Evolutionary conservation across 2,888 invertebrate species (phyloP).

Genomic region (Troides oblongomaculatus): DNA sequence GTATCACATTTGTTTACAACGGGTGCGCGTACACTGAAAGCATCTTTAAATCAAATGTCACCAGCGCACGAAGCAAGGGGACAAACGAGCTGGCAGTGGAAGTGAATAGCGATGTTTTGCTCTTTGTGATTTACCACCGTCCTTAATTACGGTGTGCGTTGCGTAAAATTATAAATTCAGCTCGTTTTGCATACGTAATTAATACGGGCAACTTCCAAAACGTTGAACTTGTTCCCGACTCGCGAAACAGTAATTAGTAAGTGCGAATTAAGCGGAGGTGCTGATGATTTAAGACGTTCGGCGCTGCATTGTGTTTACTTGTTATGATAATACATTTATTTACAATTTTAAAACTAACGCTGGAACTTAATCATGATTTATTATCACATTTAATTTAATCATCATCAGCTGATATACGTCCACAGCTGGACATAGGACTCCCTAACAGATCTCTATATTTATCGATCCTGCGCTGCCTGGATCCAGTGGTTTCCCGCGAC

Average conservation of each 20-base stretch:
- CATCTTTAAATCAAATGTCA: slow-evolving; percentile 15
- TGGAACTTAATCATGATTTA: too few relatives aligned
- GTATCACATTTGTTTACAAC: not conserved
- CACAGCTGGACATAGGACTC: too few relatives aligned
- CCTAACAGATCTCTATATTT: too few relatives aligned
- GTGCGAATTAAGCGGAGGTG: slow-evolving; percentile 21
- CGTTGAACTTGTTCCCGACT: slow-evolving; percentile 26
- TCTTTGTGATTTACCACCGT: slow-evolving; percentile 71
- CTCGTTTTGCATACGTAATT: slow-evolving; percentile 54
- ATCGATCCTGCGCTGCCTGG: too few relatives aligned
- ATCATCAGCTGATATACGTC: too few relatives aligned
- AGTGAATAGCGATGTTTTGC: slow-evolving; percentile 75
- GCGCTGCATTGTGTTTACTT: not conserved
- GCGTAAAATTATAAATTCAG: slow-evolving; percentile 68
- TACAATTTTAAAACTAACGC: too few relatives aligned
- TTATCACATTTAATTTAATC: too few relatives aligned
- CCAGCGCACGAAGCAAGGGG: slow-evolving; percentile 50
- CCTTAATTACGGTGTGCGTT: slow-evolving; percentile 69
- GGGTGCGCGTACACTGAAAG: not conserved
- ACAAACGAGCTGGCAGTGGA: slow-evolving; percentile 66
- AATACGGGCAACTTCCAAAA: slow-evolving; percentile 27
- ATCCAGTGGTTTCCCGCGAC: too few relatives aligned
- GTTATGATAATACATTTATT: too few relatives aligned
- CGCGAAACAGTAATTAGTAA: slow-evolving; percentile 27
- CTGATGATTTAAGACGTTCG: slow-evolving; percentile 17